A percentile compares a stretch with the other conserved stretches of the same genome.
phyloP scores from a whole-genome alignment of 1,140 invertebrate genomes.

The Mamestra configurata region DNA sequence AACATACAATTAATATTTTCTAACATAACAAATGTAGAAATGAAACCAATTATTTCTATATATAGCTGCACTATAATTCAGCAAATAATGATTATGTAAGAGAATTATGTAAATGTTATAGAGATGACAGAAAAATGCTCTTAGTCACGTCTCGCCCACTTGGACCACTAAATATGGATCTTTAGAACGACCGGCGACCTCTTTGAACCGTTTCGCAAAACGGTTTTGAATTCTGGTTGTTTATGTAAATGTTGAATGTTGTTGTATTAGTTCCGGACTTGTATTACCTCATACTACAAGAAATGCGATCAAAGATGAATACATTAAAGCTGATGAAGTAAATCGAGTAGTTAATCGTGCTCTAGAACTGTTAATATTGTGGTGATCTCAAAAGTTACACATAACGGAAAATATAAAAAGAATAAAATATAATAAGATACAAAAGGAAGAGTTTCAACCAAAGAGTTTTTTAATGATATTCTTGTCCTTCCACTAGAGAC shows the following conservation, averaged over 20 bases:
- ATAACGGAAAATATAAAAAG: no score
- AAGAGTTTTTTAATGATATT: no score
- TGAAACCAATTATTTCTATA: slow-evolving; percentile 10
- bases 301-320: neutral
- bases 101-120: slow-evolving; percentile 31
- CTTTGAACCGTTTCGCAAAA: slow-evolving; percentile 30
- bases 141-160: slow-evolving; percentile 23
- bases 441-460: no score
- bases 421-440: no score
- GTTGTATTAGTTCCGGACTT: neutral
- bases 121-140: slow-evolving; percentile 33
- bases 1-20: slow-evolving; percentile 22
- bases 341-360: neutral
- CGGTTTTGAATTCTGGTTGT: neutral
- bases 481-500: no score
- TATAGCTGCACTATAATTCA: neutral
- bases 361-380: neutral
- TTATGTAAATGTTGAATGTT: slow-evolving; percentile 7
- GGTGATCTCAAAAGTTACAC: no score
- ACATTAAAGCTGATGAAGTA: neutral
- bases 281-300: neutral
- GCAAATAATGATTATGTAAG: slow-evolving; percentile 12
- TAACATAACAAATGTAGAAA: slow-evolving; percentile 34
- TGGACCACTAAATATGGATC: slow-evolving; percentile 11
- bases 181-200: neutral